Conservation (phyloP, 2,797 vertebrate genomes). For the Melanotaenia parkinsoni region DNA sequence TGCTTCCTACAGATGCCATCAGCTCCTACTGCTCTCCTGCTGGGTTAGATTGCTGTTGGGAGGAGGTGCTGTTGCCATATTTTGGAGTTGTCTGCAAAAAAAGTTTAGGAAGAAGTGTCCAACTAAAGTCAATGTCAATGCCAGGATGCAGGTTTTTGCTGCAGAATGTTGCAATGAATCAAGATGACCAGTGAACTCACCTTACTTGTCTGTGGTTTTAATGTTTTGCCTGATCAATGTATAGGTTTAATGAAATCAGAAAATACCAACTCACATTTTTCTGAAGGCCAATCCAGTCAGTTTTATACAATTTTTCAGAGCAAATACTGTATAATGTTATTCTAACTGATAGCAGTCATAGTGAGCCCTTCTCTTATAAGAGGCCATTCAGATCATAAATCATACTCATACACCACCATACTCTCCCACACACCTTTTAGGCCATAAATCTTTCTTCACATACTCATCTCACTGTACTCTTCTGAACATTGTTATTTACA, state of each 20-base stretch:
- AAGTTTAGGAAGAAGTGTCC: neutral
- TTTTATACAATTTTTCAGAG: slow-evolving; percentile 28
- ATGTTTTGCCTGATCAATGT: neutral
- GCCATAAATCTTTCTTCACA: slow-evolving; percentile 60
- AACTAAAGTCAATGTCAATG: neutral
- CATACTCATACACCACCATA: slow-evolving; percentile 35
- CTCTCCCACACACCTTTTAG: slow-evolving; percentile 31
- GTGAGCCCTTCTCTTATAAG: slow-evolving; percentile 37
- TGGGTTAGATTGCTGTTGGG: neutral
- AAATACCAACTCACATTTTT: slow-evolving; percentile 10
- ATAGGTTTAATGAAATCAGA: slow-evolving; percentile 1
- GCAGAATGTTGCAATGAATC: neutral
- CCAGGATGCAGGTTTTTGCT: neutral
- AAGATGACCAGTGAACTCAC: neutral
- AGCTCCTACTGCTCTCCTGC: neutral
- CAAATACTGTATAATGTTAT: slow-evolving; percentile 31
- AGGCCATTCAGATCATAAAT: slow-evolving; percentile 54
- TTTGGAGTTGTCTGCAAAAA: neutral
- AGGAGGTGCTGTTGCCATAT: neutral
- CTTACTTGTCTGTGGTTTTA: neutral
- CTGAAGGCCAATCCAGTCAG: neutral
- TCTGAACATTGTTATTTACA: slow-evolving; percentile 37
- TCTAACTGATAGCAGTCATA: slow-evolving; percentile 46
- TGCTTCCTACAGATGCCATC: neutral
- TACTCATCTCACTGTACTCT: slow-evolving; percentile 31